A percentile compares a stretch with the other conserved stretches of the same genome.
Evolutionary conservation across 2,888 invertebrate species (phyloP).

Genomic region (Philhelius pedissequus): DNA sequence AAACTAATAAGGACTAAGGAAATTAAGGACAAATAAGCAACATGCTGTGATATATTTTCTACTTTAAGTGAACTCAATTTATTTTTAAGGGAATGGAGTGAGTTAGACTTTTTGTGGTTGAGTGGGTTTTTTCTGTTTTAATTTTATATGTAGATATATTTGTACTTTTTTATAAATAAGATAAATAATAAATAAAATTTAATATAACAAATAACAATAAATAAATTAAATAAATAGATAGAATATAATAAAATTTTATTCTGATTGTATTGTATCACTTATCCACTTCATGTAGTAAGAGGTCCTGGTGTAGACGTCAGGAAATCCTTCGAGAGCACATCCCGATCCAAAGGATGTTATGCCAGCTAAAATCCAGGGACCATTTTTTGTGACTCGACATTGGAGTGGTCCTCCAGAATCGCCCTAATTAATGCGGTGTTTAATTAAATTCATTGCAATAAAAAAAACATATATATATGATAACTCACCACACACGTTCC

Average conservation of each 20-base stretch:
- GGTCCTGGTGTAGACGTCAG: conserved; percentile 92
- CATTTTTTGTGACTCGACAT: conserved; percentile 86
- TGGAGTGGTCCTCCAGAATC: conserved; percentile 95
- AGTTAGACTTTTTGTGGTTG: conserved; percentile 53
- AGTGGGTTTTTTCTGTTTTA: conserved; percentile 48
- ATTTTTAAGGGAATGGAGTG: conserved; percentile 43
- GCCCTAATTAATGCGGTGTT: conserved; percentile 81
- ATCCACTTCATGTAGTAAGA: conserved; percentile 94
- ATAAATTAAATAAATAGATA: conserved; percentile 39
- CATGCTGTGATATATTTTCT: conserved; percentile 64
- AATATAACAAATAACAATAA: conserved; percentile 62
- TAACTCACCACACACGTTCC: conserved; percentile 92
- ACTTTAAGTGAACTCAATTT: conserved; percentile 53
- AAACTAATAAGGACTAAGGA: conserved; percentile 19
- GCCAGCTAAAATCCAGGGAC: conserved; percentile 92
- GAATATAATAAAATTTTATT: conserved; percentile 34
- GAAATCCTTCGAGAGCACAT: conserved; percentile 92
- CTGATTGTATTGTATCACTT: conserved; percentile 75
- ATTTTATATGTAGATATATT: conserved; percentile 20
- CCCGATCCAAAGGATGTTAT: conserved; percentile 96
- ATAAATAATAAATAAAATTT: conserved; percentile 11
- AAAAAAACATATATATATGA: background rate
- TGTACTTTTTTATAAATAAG: conserved; percentile 36
- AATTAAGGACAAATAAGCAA: conserved; percentile 56
- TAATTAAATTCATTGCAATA: conserved; percentile 59